phyloP scores from a whole-genome alignment of 2,888 invertebrate species.

The Holacanthella duospinosa region DNA sequence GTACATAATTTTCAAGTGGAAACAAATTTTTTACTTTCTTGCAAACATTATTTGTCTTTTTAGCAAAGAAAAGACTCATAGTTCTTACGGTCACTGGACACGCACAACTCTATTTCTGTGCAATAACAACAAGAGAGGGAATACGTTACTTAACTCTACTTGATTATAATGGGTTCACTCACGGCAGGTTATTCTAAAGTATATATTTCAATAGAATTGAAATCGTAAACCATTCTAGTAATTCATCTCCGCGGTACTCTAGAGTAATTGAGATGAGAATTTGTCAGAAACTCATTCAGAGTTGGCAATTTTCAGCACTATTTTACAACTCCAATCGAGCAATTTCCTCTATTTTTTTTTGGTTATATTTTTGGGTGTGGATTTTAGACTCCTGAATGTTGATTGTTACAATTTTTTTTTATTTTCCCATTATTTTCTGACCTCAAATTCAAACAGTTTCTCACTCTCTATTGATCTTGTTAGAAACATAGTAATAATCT shows the following conservation, averaged over 20 bases:
- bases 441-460: no score
- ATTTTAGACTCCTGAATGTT: no score
- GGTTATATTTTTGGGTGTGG: no score
- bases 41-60: not conserved
- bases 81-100: not conserved
- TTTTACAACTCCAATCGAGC: no score
- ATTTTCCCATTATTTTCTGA: no score
- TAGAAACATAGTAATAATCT: no score
- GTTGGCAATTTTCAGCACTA: no score
- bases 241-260: not conserved
- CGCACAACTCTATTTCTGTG: not conserved
- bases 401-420: no score
- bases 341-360: no score
- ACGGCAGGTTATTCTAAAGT: not conserved
- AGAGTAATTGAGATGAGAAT: not conserved
- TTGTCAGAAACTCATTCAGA: no score
- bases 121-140: not conserved
- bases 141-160: not conserved
- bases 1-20: not conserved
- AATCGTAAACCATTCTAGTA: not conserved
- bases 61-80: not conserved
- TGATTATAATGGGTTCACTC: slow-evolving; percentile 2
- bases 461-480: no score
- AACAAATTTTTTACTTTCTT: no score
- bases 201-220: not conserved